Base-by-base conservation (phyloP, 2,888 invertebrate genomes). In the Xanthia togata region DNA sequence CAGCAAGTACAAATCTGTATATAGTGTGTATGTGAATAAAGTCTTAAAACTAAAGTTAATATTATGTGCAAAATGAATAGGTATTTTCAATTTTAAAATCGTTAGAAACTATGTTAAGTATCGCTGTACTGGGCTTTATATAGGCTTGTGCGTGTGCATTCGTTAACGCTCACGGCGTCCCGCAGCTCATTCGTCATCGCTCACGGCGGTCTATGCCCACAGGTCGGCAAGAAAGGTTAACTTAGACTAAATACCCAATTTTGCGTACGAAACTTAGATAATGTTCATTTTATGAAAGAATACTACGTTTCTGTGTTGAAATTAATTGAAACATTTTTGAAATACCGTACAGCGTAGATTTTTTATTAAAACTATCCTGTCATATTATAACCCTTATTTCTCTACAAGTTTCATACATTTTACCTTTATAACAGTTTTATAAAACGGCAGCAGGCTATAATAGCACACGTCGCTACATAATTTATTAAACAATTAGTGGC, bases 401-500 rank as follows among this genome's bases (percentile, higher is more conserved):
- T 12, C 12, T n/a, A 47, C 9, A 65, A 38, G 17, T 74, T 38
- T 53, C 47, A 50, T 14, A 38, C 14, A 2, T 55, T 53, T 55
- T 38, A 47, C 72, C 23, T 47, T 59, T 60, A 47, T 20, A 60
- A 20, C 11, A 14, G 12, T 65, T 11, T n/a, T 3, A 65, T 65
- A 53, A 53, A 77, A 53, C n/a, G 23, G 47, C 57, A n/a, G 20
- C n/a, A 20, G 47, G 17, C 35, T 31, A 41, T 68, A 59, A n/a
- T 26, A 26, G 11, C 64, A 57, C 55, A 71, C 55, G n/a, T 35
- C 1, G 38, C 68, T 38, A 70, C 41, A 62, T 70, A 75, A 78
- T 82, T 78, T 72, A 82, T 72, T 64, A 70, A 78, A 82, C 83
- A 82, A 76, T 79, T 70, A 75, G 20, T 62, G 83, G 44, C 74